These are phyloP conservation scores for Itoplectis maculator DNA, from an alignment of 2,888 invertebrate species.

Conservation along the genomic window DNA sequence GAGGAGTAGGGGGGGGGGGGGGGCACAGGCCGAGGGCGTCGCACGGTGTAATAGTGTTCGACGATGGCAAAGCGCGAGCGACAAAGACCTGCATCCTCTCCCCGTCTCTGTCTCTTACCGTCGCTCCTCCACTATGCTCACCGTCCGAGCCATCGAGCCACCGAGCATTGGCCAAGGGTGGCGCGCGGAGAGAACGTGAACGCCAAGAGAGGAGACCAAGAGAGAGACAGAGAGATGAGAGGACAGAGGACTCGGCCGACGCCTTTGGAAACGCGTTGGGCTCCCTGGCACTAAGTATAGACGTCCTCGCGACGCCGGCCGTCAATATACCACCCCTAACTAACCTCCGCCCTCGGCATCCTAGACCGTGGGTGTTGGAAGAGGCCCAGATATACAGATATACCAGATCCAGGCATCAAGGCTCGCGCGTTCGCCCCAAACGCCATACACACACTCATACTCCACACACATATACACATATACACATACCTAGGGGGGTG, in stretches of 20 bases:
- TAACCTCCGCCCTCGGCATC: slow-evolving; percentile 77
- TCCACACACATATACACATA: slow-evolving; percentile 26
- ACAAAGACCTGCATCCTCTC: not conserved
- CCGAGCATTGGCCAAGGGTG: slow-evolving; percentile 51
- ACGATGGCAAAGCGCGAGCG: slow-evolving; percentile 16
- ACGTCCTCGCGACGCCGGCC: slow-evolving; percentile 84
- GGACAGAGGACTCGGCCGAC: slow-evolving; percentile 73
- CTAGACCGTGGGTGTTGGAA: slow-evolving; percentile 64
- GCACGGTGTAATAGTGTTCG: slow-evolving; percentile 61
- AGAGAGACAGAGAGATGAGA: slow-evolving; percentile 53
- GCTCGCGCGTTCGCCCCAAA: not conserved
- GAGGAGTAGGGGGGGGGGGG: too few relatives aligned
- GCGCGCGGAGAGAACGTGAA: slow-evolving; percentile 54
- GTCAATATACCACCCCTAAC: slow-evolving; percentile 84
- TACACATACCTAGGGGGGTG: too few relatives aligned
- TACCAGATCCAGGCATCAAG: too few relatives aligned
- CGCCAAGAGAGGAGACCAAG: not conserved
- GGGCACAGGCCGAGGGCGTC: slow-evolving; percentile 43
- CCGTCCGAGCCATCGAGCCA: not conserved
- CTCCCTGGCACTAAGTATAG: slow-evolving; percentile 84
- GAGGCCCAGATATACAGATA: slow-evolving; percentile 48
- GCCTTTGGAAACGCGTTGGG: slow-evolving; percentile 81
- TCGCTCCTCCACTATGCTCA: too few relatives aligned
- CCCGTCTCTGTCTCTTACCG: too few relatives aligned
- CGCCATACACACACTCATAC: slow-evolving; percentile 19